Base-by-base conservation (phyloP, 2,113 vertebrate genomes). In the Tapirus terrestris region DNA sequence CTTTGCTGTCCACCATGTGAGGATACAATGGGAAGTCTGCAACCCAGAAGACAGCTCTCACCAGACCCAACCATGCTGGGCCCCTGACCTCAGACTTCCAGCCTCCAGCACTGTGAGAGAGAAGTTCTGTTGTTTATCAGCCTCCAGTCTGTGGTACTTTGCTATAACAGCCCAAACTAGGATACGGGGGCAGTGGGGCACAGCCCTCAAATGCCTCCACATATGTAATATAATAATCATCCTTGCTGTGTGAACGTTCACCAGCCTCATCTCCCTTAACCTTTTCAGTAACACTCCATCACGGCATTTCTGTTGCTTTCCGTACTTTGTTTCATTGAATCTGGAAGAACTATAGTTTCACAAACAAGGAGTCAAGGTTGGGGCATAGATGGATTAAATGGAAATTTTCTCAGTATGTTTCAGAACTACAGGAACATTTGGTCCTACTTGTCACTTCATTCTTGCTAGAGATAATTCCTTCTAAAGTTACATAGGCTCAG, bases 51-150 rank as follows among this genome's bases (percentile, higher is more conserved):
- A 45, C 3, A 17, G 48, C 21, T 20, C 56, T 87, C 43, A 80
- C 20, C 45, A 48, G n/a, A 33, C 0, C 2, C 0, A 0, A 13
- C 25, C 12, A 8, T 39, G 20, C 33, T 31, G 43, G 9, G n/a
- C 29, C 36, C 5, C 45, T 65, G 45, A 39, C n/a, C 89, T 58
- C 45, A 65, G 67, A 67, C 48, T 63, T 27, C 65, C 65, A 87
- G n/a, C 4, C 21, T 9, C 18, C 17, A 81, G 82, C 56, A 73
- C 31, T 6, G 16, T 73, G 9, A 23, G 63, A 80, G 80, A 80
- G 7, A n/a, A 0, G 25, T 23, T 29, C 56, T 67, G 60, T 72
- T 17, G 48, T 73, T 25, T 4, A 13, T 3, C 31, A 87, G 83
- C 3, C 12, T 14, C 21, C 9, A 5, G 31, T 51, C 45, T 45